Base-by-base conservation (phyloP, 2,113 vertebrate species). In the Charadrius vociferus region DNA sequence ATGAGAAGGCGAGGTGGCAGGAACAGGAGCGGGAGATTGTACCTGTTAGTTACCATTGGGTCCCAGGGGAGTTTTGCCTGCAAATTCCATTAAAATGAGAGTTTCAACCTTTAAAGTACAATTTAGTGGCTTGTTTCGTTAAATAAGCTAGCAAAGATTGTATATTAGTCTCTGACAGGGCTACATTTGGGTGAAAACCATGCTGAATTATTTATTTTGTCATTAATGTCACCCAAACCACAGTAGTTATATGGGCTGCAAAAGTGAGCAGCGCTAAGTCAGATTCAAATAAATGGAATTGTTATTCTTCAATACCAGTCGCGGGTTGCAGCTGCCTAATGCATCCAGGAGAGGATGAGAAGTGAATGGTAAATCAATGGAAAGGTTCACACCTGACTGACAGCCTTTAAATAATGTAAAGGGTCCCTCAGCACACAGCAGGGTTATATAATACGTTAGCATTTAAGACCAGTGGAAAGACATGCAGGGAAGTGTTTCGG, bases 171-270 rank as follows among this genome's bases (percentile, higher is more conserved):
- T 65, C 66, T 91, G 95, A 86, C 89, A 95, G 52, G 59, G 85
- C 90, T 95, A 85, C 66, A 75, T 95, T 93, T 96, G 89, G 81
- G 74, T 90, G 91, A 90, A 94, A 96, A 95, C 62, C 19, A 3
- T 36, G 37, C 62, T 97, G 91, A 95, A 97, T 98, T 96, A 97
- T 97, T 96, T 97, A 96, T 98, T 96, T 95, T 92, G 94, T 94
- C 96, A 96, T 97, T 97, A 97, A 88, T 74, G 95, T 94, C 93
- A 90, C 95, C 85, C 68, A 81, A 81, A 86, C 67, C 12, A 12
- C 26, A 34, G 79, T 52, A 41, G 81, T 95, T 96, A 96, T 83
- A 87, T 24, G 43, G 70, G 89, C 87, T 90, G 87, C 84, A 41
- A 91, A 91, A 93, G 78, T 27, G 63, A 97, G 34, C 19, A 4